These are phyloP conservation scores for Oasisia sp. DNA, from an alignment of 2,888 invertebrate species.

Conservation along the genomic window DNA sequence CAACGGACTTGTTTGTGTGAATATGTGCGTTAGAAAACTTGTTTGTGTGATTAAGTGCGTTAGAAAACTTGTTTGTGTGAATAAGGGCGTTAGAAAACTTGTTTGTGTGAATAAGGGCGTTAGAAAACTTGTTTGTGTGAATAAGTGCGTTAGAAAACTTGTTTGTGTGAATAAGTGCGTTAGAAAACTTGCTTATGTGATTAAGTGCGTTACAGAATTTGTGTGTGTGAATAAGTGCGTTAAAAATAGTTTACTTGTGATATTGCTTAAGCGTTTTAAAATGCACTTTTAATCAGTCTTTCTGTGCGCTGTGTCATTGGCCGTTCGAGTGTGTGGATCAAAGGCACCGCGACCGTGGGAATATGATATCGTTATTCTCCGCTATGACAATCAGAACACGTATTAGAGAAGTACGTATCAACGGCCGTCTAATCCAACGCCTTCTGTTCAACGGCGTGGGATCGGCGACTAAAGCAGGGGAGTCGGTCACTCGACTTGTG, in stretches of 20 bases:
- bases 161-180: no score
- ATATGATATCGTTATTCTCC: not conserved
- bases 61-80: not conserved
- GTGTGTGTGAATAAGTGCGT: no score
- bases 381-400: not conserved
- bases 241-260: not conserved
- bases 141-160: no score
- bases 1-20: conserved; percentile 6
- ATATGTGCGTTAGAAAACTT: not conserved
- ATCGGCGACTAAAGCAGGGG: not conserved
- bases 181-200: no score
- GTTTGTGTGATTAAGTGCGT: not conserved
- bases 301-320: not conserved
- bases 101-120: not conserved
- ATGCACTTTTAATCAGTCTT: not conserved
- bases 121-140: no score
- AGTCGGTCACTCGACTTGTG: not conserved
- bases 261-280: not conserved
- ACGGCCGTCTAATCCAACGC: not conserved
- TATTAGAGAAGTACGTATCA: not conserved
- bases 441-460: not conserved
- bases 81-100: not conserved
- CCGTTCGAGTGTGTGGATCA: not conserved
- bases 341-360: not conserved
- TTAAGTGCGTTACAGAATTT: no score